Evolutionary conservation across 2,888 invertebrate species (phyloP), one percentile per base, ranked within the genome.

Genomic region (Pheosia tremula): DNA sequence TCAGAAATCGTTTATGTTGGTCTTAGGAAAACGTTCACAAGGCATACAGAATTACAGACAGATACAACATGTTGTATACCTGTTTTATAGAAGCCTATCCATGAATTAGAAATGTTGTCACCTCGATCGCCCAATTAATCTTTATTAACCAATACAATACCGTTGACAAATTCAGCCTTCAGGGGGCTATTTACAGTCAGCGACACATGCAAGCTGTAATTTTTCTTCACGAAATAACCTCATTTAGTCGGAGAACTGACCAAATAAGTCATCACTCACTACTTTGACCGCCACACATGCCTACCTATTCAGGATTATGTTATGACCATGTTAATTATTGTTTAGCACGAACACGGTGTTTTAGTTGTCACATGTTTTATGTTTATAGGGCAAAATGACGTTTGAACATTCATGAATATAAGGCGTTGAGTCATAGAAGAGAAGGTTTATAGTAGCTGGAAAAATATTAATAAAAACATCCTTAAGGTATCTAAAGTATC

Each of bases 221-320:
- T 69, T 59, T 75, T 24, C 74, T 63, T 71, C 76, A 78, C 74
- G 72, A 69, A 73, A 79, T 66, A 69, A 75, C 72, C 78, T 70
- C 74, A 78, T 80, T 78, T 72, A 61, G 68, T 59, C 58, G 70
- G 61, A 68, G 63, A 62, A 56, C 63, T 63, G 61, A 66, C 64
- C 57, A 70, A 81, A 77, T 75, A 75, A 80, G 81, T 66, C 77
- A 80, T 82, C 78, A 82, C 68, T 68, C 67, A 65, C 56, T 11
- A 62, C 43, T 11, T 62, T 65, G 68, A 66, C 65, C 72, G 59
- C 59, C 61, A 62, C 63, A 62, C 57, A 11, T 50, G 36, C 3
- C 24, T 24, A 24, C 24, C 24, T 24, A 24, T 24, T 13, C 39
- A 59, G 66, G 55, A 68, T 70, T 70, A 57, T 60, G 61, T 66